Evolutionary conservation across 1,140 invertebrate genomes (phyloP), one percentile per base, ranked within the genome.

Genomic region (Drosophila grimshawi): DNA sequence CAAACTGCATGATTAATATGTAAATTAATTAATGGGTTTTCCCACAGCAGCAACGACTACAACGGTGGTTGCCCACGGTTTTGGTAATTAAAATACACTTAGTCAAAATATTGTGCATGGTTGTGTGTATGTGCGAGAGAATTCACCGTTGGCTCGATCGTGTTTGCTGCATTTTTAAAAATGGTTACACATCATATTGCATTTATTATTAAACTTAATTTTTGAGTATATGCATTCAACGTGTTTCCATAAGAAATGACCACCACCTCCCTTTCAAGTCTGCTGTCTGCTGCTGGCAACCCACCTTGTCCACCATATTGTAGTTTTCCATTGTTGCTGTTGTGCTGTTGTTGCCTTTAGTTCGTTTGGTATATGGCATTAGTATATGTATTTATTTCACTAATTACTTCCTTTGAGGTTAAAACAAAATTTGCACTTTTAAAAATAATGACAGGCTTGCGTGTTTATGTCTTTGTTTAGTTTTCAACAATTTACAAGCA

Each of bases 371-470:
- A 61, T 81, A 77, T 56, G 43, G 33, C 66, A 80, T 81, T 63
- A 74, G 71, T 74, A 73, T 82, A 80, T 72, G 80, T 82, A 83
- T 86, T 88, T 88, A 77, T 90, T 79, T 81, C 81, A 86, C 86
- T 90, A 90, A 90, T 90, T 90, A 90, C 86, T 89, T 89, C 81
- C 88, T 90, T 88, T 88, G 83, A 91, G 90, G 90, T 91, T 91
- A 91, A 91, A 91, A 91, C 85, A 80, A 91, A 91, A 91, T 91
- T 91, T 91, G 90, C 90, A 91, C 90, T 91, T 88, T 91, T 91
- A 90, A 90, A 91, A 91, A 86, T 91, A 91, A 91, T 91, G 90
- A 90, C 86, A 80, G 81, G 78, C 71, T 91, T 78, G 90, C 90
- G 90, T 91, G 90, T 91, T 91, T 91, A 91, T 91, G 82, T 90